Conservation (phyloP, 2,797 vertebrate genomes). For the Falco peregrinus region DNA sequence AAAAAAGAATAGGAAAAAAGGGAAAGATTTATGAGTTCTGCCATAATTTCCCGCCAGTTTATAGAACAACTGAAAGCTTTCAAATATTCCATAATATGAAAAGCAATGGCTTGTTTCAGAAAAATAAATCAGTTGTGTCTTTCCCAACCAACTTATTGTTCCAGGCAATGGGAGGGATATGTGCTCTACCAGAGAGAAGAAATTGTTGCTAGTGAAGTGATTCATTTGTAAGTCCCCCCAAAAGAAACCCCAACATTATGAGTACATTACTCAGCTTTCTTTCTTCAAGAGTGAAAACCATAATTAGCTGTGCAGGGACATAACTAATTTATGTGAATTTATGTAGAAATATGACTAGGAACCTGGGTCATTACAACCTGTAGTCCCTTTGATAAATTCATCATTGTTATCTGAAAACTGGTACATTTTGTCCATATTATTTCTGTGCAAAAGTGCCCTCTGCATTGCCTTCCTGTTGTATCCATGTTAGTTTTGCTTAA, state of each 20-base stretch:
- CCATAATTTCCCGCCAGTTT: not conserved
- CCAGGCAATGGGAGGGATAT: not conserved
- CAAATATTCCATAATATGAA: not conserved
- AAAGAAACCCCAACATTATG: not conserved
- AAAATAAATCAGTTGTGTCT: not conserved
- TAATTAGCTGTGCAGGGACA: not conserved
- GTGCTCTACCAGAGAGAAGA: not conserved
- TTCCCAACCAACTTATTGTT: not conserved
- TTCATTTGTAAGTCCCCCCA: not conserved
- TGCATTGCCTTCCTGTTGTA: not conserved
- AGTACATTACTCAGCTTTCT: not conserved
- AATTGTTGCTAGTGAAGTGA: not conserved
- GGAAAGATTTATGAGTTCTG: not conserved
- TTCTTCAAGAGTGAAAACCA: not conserved
- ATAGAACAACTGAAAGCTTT: not conserved
- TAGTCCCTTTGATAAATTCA: not conserved
- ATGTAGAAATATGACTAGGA: not conserved
- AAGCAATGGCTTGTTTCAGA: not conserved
- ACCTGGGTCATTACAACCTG: not conserved
- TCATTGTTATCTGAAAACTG: not conserved
- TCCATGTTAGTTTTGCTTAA: not conserved
- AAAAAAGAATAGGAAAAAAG: not conserved
- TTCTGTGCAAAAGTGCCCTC: not conserved
- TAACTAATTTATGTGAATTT: not conserved
- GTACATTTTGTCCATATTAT: not conserved